Percentiles rank a stretch among this genome's conserved stretches.
These are phyloP conservation scores for Micrasema minimum DNA, from an alignment of 1,140 invertebrate species.

Conservation along the genomic window DNA sequence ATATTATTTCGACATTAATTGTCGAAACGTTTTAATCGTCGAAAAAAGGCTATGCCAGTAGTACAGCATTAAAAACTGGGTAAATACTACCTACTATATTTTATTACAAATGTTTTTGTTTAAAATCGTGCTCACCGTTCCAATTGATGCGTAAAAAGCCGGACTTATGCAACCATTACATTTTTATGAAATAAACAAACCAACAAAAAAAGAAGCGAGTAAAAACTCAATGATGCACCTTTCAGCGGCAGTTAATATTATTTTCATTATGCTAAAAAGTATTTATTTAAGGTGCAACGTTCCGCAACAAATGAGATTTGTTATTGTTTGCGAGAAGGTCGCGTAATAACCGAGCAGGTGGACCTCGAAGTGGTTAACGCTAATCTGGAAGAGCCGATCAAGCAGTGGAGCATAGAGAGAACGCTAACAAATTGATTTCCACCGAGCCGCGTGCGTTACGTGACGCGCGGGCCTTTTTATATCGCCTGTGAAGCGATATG, in stretches of 20 bases:
- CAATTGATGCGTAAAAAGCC: no score
- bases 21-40: no score
- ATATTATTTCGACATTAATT: no score
- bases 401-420: slow-evolving; percentile 44
- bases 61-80: no score
- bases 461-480: slow-evolving; percentile 25
- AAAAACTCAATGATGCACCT: neutral
- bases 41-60: no score
- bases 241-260: neutral
- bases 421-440: slow-evolving; percentile 46
- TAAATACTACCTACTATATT: no score
- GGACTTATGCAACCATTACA: no score
- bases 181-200: neutral
- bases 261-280: neutral
- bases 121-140: no score
- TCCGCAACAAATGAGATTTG: slow-evolving; percentile 40
- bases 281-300: slow-evolving; percentile 7
- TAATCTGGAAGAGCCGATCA: slow-evolving; percentile 44
- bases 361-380: slow-evolving; percentile 24
- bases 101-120: no score
- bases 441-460: slow-evolving; percentile 36
- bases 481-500: slow-evolving; percentile 3
- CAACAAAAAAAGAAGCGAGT: neutral
- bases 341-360: neutral
- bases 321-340: slow-evolving; percentile 35